Percentiles rank a stretch among this genome's conserved stretches.
These are phyloP conservation scores for Ostrea denselamellosa DNA, from an alignment of 1,140 invertebrate species.

Conservation along the genomic window DNA sequence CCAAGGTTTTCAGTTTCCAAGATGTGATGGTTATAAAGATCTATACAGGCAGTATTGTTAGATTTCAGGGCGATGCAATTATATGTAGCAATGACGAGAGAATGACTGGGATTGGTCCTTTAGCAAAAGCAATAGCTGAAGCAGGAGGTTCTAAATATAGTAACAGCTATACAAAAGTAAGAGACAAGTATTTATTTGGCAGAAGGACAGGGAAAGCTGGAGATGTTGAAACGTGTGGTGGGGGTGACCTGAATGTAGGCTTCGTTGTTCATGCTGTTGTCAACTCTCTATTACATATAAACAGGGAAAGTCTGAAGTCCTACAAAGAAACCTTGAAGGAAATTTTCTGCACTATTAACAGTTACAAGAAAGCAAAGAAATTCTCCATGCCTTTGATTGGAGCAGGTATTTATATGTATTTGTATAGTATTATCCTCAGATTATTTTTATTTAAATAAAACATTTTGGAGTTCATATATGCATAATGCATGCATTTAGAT, in stretches of 20 bases:
- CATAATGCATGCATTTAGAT: too few species aligned
- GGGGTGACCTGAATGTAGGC: not conserved
- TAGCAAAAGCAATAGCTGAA: not conserved
- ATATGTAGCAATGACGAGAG: not conserved
- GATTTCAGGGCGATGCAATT: not conserved
- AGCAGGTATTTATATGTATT: not conserved
- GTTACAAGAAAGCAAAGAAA: not conserved
- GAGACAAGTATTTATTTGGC: not conserved
- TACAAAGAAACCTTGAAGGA: not conserved
- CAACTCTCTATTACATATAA: not conserved
- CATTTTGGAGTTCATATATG: too few species aligned
- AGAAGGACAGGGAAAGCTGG: not conserved
- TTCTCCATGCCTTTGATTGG: constrained; percentile 26
- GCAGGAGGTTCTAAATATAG: constrained; percentile 15
- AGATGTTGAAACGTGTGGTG: not conserved
- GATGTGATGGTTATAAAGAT: not conserved
- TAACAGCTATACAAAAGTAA: not conserved
- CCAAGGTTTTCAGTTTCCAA: not conserved
- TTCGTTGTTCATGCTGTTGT: not conserved
- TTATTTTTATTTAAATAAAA: too few species aligned
- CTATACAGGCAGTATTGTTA: constrained; percentile 8
- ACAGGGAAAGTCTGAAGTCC: not conserved
- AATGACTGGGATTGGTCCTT: not conserved
- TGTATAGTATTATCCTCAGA: too few species aligned
- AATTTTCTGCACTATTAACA: not conserved